Base-by-base conservation (phyloP, 2,888 invertebrate genomes). In the Chorisops tibialis region DNA sequence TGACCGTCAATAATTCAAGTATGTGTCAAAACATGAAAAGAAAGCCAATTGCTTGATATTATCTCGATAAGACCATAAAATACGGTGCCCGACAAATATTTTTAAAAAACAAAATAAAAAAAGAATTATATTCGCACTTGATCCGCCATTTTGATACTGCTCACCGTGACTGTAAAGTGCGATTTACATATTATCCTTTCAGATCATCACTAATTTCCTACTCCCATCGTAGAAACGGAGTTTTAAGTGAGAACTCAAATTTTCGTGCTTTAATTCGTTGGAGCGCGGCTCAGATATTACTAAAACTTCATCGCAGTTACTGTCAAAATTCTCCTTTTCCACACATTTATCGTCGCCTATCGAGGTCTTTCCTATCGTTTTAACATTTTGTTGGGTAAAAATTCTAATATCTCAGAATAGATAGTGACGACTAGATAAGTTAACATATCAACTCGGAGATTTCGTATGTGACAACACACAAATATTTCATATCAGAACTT, bases 361-460 rank as follows among this genome's bases (percentile, higher is more conserved):
- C 59, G 48, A 59, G 48, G 48, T 38, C 48, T 59, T 30, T 48
- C 59, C 59, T 59, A 59, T 59, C 59, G 59, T 59, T 59, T 59
- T 59, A 59, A 59, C 59, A 41, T 59, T 59, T 61, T 60, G 58
- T 58, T 50, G 61, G 63, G 60, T 63, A 67, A 66, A 68, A 67
- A 66, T 62, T 76, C 75, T 75, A 76, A 77, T 78, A 78, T 77
- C 77, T 78, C 73, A 75, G 72, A 75, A 74, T 74, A 78, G 78
- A 78, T 78, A 78, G 75, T 76, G 75, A 72, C 52, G 56, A 73
- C 62, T 74, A 77, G 78, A 78, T 78, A 78, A 78, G 78, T 78
- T 78, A 78, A 78, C 77, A 76, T 78, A 78, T 77, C 77, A 74
- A 75, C 74, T 72, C 70, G 71, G 56, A 76, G 77, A 78, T 76